Percentiles rank a stretch among this genome's conserved stretches.
These are phyloP conservation scores for Leptura quadrifasciata DNA, from an alignment of 2,888 invertebrate species.

Conservation along the genomic window DNA sequence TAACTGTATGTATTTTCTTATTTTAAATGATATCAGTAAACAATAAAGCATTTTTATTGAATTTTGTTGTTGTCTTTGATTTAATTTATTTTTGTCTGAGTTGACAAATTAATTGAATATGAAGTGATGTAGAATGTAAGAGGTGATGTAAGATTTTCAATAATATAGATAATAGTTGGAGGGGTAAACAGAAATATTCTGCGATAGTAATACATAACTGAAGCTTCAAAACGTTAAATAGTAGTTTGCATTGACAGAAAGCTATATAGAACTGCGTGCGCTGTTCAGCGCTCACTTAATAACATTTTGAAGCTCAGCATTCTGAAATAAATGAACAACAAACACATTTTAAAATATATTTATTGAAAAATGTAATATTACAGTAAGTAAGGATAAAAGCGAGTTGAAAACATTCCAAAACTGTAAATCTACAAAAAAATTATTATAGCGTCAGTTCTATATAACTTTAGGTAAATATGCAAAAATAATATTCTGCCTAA, in stretches of 20 bases:
- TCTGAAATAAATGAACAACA: conserved; percentile 66
- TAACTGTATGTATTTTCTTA: no score
- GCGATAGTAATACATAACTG: conserved; percentile 61
- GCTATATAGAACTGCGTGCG: conserved; percentile 74
- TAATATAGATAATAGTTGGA: no score
- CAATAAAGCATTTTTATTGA: no score
- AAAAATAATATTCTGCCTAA: conserved; percentile 50
- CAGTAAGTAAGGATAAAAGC: conserved; percentile 57
- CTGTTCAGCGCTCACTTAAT: conserved; percentile 59
- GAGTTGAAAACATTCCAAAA: conserved; percentile 59
- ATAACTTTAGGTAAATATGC: conserved; percentile 68
- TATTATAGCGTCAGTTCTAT: conserved; percentile 64
- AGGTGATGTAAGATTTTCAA: no score
- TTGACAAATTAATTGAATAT: no score
- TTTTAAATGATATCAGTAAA: no score
- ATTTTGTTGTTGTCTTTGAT: no score
- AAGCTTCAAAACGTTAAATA: conserved; percentile 73
- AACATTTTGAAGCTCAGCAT: conserved; percentile 73
- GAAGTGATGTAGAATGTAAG: no score
- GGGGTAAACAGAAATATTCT: not conserved
- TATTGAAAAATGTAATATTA: conserved; percentile 58
- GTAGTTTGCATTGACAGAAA: conserved; percentile 60
- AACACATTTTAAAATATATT: conserved; percentile 60
- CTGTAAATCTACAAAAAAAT: conserved; percentile 39
- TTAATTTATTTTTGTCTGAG: no score